These are phyloP conservation scores for Chelidonichthys spinosus DNA, from an alignment of 2,797 vertebrate genomes.

Conservation along the genomic window DNA sequence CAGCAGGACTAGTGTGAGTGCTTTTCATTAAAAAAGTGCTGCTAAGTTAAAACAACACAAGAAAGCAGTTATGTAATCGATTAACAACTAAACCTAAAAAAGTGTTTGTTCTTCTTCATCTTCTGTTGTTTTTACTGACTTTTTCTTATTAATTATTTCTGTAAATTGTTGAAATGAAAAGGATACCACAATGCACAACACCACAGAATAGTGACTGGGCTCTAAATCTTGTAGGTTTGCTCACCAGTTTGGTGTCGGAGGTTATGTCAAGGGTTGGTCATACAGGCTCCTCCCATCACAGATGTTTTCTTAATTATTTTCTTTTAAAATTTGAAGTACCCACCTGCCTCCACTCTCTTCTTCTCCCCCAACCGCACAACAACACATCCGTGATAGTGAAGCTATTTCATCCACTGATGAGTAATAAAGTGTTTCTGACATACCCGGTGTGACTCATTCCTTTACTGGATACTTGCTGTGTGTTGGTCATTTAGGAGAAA, in stretches of 20 bases:
- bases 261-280: slow-evolving; percentile 37
- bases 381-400: slow-evolving; percentile 2
- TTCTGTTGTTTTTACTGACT: not conserved
- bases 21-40: not conserved
- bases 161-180: not conserved
- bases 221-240: not conserved
- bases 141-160: not conserved
- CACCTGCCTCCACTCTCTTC: not conserved
- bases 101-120: not conserved
- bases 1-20: not conserved
- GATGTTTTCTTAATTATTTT: slow-evolving; percentile 32
- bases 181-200: not conserved
- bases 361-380: not conserved
- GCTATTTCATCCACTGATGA: slow-evolving; percentile 25
- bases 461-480: slow-evolving; percentile 23
- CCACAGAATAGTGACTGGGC: not conserved
- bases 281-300: slow-evolving; percentile 48
- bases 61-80: not conserved
- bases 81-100: not conserved
- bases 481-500: slow-evolving; percentile 11
- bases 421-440: slow-evolving; percentile 44
- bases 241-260: slow-evolving; percentile 38
- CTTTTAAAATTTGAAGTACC: slow-evolving; percentile 4
- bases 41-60: not conserved
- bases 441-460: slow-evolving; percentile 35